Evolutionary conservation across 2,888 invertebrate species (phyloP), one percentile per base, ranked within the genome.

Genomic region (Polyploca ridens): DNA sequence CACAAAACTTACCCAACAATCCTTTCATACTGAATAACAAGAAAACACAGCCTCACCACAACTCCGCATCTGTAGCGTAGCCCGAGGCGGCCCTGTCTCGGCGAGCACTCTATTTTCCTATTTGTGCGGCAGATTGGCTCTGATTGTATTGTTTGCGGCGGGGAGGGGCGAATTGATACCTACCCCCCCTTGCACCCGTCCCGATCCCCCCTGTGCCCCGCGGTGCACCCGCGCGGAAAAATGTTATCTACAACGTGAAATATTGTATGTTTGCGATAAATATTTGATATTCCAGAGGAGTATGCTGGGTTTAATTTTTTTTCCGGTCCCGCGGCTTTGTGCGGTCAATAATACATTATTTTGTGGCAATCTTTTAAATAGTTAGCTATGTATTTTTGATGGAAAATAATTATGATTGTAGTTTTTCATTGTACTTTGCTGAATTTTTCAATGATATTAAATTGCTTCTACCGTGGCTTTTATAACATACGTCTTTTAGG

Each of bases 71-170:
- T 38, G 62, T 54, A 19, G 57, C 67, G 60, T 71, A 71, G 82
- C 85, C 85, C 66, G 80, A 81, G 88, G 88, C 91, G 91, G 83
- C 85, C 86, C 91, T 90, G 91, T 81, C 76, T 82, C 84, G 82
- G 81, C 87, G 89, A 86, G 91, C 89, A 92, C 91, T 92, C 93
- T 93, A 93, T 93, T 93, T 93, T 93, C 93, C 93, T 93, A 94
- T 94, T 93, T 94, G 91, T 90, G 91, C 92, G 91, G 86, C 90
- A 93, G 93, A 93, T 94, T 94, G 93, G 87, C 90, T 93, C 88
- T 93, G 93, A 94, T 93, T 93, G 93, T 92, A 92, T 94, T 93
- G 93, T 93, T 93, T 93, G 91, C 87, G 82, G 86, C 76, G 81
- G 86, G 87, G 86, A 86, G 87, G 85, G 82, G 87, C 88, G 81